Percentiles rank a stretch among this genome's conserved stretches.
These are phyloP conservation scores for Albula goreensis DNA, from an alignment of 2,113 vertebrate species.

Conservation along the genomic window DNA sequence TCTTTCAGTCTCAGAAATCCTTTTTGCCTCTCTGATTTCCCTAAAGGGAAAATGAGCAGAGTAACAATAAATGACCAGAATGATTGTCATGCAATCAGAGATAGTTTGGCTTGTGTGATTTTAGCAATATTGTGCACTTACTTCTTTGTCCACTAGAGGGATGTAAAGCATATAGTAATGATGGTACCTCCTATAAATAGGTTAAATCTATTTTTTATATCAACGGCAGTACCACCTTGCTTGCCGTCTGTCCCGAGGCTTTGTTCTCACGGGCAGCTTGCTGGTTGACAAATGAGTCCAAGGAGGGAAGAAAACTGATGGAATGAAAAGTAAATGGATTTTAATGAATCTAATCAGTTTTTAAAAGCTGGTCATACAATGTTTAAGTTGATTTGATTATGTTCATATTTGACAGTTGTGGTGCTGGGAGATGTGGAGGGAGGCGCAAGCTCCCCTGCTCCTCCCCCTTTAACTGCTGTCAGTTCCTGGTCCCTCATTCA, in stretches of 20 bases:
- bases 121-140: neutral
- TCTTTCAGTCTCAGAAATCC: slow-evolving; percentile 24
- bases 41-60: slow-evolving; percentile 17
- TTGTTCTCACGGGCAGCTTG: slow-evolving; percentile 26
- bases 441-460: no score
- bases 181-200: neutral
- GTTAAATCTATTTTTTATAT: neutral
- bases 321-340: neutral
- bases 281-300: slow-evolving; percentile 38
- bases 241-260: slow-evolving; percentile 37
- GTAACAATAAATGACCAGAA: neutral
- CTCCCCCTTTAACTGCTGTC: no score
- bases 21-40: slow-evolving; percentile 28
- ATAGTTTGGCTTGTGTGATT: neutral
- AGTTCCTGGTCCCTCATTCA: no score
- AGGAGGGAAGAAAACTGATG: slow-evolving; percentile 27
- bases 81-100: neutral
- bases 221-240: slow-evolving; percentile 33
- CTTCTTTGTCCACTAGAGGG: neutral
- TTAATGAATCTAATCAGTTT: neutral
- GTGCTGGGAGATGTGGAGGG: no score
- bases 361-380: neutral
- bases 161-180: neutral
- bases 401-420: no score
- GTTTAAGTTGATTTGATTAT: neutral